Evolutionary conservation across 1,140 invertebrate species (phyloP).

Genomic region (Onthophagus taurus): DNA sequence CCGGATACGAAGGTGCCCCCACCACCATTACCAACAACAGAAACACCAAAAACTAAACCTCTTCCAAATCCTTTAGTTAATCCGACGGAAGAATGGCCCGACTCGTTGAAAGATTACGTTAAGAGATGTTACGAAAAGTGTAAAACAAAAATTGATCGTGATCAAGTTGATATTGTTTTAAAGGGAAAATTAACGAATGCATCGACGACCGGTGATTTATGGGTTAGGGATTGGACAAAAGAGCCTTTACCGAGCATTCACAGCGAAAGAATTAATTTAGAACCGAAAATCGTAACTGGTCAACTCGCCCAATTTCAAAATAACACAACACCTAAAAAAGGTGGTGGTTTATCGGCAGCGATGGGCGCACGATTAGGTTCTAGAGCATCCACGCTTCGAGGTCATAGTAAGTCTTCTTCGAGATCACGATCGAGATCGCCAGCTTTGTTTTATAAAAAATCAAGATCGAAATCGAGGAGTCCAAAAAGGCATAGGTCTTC

Average conservation of each 20-base stretch:
- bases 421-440: slow-evolving; percentile 28
- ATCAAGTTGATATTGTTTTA: slow-evolving; percentile 86
- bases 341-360: slow-evolving; percentile 45
- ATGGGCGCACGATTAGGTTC: slow-evolving; percentile 46
- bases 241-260: slow-evolving; percentile 81
- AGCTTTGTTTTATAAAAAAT: slow-evolving; percentile 36
- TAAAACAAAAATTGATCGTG: slow-evolving; percentile 71
- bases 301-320: slow-evolving; percentile 44
- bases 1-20: slow-evolving; percentile 39
- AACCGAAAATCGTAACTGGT: slow-evolving; percentile 41
- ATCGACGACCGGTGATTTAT: slow-evolving; percentile 73
- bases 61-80: slow-evolving; percentile 27
- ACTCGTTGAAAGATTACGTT: slow-evolving; percentile 74
- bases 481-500: slow-evolving; percentile 22
- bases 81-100: slow-evolving; percentile 54
- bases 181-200: slow-evolving; percentile 87
- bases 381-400: slow-evolving; percentile 37
- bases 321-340: slow-evolving; percentile 31
- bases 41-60: slow-evolving; percentile 15
- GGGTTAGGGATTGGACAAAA: slow-evolving; percentile 83
- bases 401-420: slow-evolving; percentile 31
- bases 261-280: slow-evolving; percentile 53
- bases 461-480: slow-evolving; percentile 42
- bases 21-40: slow-evolving; percentile 19
- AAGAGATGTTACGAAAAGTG: slow-evolving; percentile 86